Base-by-base conservation (phyloP, 2,888 invertebrate genomes). In the Lasius platythorax region DNA sequence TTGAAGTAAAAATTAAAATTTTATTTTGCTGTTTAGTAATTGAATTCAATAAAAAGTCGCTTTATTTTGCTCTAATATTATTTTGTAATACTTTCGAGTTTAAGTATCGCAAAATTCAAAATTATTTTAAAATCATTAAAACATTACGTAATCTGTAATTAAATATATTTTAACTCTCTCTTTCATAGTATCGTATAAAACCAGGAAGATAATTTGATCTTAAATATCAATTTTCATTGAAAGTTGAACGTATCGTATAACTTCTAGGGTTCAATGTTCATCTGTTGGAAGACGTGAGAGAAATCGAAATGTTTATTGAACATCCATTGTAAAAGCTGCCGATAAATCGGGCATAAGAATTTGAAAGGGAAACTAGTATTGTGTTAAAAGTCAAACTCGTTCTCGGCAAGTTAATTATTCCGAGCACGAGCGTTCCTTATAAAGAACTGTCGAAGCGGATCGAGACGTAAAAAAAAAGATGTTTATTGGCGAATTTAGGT, bases 181-280 rank as follows among this genome's bases (percentile, higher is more conserved):
- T 85, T 88, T 84, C 40, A 18, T 63, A 58, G 15, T 61, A 33
- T 86, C 50, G 5, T 33, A 15, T 76, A 50, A 70, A 70, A 64
- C 33, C 67, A 81, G 78, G 61, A 89, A 89, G 63, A 70, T 70
- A 85, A 88, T 76, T 66, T 63, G 66, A 86, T 84, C 61, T 50
- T 28, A 40, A 53, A 23, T 82, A 87, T 89, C 76, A 40, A 58
- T 84, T 89, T 88, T 76, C 87, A 85, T 40, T 9, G 66, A 87
- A 82, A 83, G 73, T 28, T 12, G n/a, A 28, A 46, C 70, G 3
- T 73, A 53, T 66, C 50, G 6, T 28, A 18, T 63, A n/a, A 5
- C 28, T 15, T 70, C 1, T 61, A 6, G 53, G 53, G 15, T 23
- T 79, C 40, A 73, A 84, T 33, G 68, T 46, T 8, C 43, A 72